phyloP scores from a whole-genome alignment of 2,797 vertebrate genomes.

The Catamblyrhynchus diadema region DNA sequence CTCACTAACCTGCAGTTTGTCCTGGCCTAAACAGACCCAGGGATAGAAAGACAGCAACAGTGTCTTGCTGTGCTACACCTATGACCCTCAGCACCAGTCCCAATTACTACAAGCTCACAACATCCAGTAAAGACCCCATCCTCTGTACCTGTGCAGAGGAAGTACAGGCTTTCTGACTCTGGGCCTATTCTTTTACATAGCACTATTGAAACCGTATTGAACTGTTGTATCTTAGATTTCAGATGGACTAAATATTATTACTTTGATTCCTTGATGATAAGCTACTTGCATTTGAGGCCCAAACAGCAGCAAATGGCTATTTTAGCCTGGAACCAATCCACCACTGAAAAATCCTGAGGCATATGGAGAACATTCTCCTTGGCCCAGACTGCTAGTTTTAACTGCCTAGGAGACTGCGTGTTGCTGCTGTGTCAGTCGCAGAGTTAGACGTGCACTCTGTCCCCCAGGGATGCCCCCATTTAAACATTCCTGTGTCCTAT shows the following conservation, averaged over 20 bases:
- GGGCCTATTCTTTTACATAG: background rate
- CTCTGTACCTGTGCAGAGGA: background rate
- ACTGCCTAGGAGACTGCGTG: background rate
- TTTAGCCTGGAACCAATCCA: background rate
- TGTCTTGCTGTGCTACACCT: background rate
- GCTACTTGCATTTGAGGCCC: background rate
- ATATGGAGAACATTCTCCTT: background rate
- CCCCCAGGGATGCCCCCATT: background rate
- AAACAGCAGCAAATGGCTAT: background rate
- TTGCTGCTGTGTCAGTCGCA: background rate
- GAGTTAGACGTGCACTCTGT: background rate
- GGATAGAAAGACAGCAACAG: background rate
- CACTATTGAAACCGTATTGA: background rate
- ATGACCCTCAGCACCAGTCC: background rate
- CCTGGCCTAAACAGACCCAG: slow-evolving; percentile 77
- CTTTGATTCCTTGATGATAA: slow-evolving; percentile 15
- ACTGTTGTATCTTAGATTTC: slow-evolving; percentile 4
- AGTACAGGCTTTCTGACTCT: background rate
- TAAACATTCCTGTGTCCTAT: background rate
- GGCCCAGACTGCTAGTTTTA: background rate
- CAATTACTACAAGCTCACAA: background rate
- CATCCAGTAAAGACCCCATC: background rate
- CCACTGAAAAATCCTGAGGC: background rate
- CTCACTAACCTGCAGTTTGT: slow-evolving; percentile 98
- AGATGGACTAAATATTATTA: slow-evolving; percentile 24